Conservation (phyloP, 1,140 invertebrate species). For the Ceratoteleas bidentatus region DNA sequence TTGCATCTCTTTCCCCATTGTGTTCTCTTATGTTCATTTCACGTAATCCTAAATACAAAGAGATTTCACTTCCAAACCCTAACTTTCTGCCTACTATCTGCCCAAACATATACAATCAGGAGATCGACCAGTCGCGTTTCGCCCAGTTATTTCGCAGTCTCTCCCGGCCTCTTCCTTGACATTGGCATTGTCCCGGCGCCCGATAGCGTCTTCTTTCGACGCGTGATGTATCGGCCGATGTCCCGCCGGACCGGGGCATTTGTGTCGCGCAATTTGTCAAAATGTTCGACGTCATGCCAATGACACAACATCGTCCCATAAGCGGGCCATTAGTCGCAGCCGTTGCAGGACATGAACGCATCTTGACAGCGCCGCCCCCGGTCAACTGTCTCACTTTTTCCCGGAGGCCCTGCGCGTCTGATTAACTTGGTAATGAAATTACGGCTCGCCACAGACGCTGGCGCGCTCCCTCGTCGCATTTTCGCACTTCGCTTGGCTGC, state of each 20-base stretch:
- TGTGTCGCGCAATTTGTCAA: constrained; percentile 56
- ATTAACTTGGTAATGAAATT: constrained; percentile 65
- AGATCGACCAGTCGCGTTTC: too few species aligned
- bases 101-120: too few species aligned
- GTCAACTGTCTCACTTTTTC: constrained; percentile 62
- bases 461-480: constrained; percentile 28
- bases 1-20: too few species aligned
- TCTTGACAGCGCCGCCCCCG: constrained; percentile 54
- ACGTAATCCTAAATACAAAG: too few species aligned
- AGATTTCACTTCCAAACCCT: too few species aligned
- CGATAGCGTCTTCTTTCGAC: constrained; percentile 24
- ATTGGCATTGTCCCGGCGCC: constrained; percentile 5
- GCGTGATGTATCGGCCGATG: constrained; percentile 31
- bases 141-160: too few species aligned
- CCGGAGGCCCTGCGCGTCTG: constrained; percentile 55
- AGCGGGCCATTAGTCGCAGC: constrained; percentile 62
- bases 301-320: constrained; percentile 57
- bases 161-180: too few species aligned
- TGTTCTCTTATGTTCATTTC: too few species aligned
- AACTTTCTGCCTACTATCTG: too few species aligned
- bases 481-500: constrained; percentile 37
- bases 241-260: constrained; percentile 10
- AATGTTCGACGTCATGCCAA: constrained; percentile 62
- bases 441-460: constrained; percentile 30
- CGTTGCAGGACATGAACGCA: constrained; percentile 56